These are phyloP conservation scores for Melieria crassipennis DNA, from an alignment of 2,888 invertebrate genomes.

Conservation along the genomic window DNA sequence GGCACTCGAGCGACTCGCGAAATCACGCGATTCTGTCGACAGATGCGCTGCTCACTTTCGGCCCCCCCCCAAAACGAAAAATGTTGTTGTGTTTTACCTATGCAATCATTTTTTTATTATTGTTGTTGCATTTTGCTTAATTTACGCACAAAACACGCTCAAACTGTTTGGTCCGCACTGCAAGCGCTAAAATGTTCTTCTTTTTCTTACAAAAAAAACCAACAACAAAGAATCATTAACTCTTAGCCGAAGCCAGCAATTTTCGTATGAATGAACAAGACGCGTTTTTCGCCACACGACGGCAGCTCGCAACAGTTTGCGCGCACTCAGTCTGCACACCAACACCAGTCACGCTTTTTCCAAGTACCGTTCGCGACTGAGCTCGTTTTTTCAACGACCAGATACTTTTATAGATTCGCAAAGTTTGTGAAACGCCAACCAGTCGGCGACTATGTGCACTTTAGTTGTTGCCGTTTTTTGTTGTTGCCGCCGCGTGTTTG, in stretches of 20 bases:
- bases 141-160: background rate
- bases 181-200: slow-evolving; percentile 18
- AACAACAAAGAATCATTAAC: too few relatives aligned
- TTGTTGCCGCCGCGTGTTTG: slow-evolving; percentile 27
- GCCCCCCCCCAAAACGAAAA: too few relatives aligned
- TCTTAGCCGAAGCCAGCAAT: too few relatives aligned
- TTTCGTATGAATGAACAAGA: too few relatives aligned
- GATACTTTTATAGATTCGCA: slow-evolving; percentile 65
- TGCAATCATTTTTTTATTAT: background rate
- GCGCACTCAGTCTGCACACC: slow-evolving; percentile 4
- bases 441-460: slow-evolving; percentile 34
- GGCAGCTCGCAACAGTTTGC: too few relatives aligned
- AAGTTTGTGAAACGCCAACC: slow-evolving; percentile 48
- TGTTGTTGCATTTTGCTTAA: background rate
- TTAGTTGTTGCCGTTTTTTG: slow-evolving; percentile 40
- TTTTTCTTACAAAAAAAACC: slow-evolving; percentile 3
- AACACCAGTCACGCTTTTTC: slow-evolving; percentile 49
- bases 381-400: slow-evolving; percentile 62
- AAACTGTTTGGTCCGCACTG: background rate
- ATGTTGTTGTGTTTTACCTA: background rate
- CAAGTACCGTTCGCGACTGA: slow-evolving; percentile 65
- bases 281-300: too few relatives aligned
- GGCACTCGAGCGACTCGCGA: too few relatives aligned
- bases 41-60: slow-evolving; percentile 21
- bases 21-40: slow-evolving; percentile 40